Evolutionary conservation across 2,888 invertebrate species (phyloP).

Genomic region (Euproctis similis): DNA sequence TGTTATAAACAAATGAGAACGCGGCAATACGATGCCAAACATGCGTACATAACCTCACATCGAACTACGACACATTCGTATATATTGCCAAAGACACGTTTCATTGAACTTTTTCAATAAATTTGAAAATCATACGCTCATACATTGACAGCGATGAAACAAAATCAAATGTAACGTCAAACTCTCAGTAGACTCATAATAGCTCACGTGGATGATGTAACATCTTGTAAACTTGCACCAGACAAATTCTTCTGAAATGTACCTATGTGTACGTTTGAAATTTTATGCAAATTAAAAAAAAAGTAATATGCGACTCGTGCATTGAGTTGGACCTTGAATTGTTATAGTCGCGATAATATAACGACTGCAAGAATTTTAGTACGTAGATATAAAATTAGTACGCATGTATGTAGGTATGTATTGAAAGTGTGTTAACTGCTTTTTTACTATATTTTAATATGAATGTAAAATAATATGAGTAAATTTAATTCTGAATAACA

Average conservation of each 20-base stretch:
- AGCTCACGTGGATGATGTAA: constrained; percentile 67
- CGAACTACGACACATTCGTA: constrained; percentile 16
- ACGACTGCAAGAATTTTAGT: no score
- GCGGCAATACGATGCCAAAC: constrained; percentile 36
- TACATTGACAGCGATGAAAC: constrained; percentile 41
- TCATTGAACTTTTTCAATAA: constrained; percentile 38
- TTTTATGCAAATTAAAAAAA: constrained; percentile 30
- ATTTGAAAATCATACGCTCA: constrained; percentile 23
- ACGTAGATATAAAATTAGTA: no score
- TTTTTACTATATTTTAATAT: no score
- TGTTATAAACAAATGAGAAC: constrained; percentile 33
- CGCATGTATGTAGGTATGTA: no score
- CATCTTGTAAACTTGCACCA: constrained; percentile 51
- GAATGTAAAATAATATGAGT: no score
- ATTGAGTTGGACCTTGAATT: no score
- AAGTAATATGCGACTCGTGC: constrained; percentile 13
- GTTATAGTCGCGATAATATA: no score
- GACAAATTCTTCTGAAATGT: constrained; percentile 49
- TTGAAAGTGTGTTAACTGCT: no score
- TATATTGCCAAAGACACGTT: constrained; percentile 27
- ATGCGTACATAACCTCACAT: constrained; percentile 15
- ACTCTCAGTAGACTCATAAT: no score
- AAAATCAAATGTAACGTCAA: no score
- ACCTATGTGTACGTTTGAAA: constrained; percentile 33
- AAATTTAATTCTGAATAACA: no score